These are phyloP conservation scores for Campoletis sonorensis DNA, from an alignment of 1,140 invertebrate genomes.

Conservation along the genomic window DNA sequence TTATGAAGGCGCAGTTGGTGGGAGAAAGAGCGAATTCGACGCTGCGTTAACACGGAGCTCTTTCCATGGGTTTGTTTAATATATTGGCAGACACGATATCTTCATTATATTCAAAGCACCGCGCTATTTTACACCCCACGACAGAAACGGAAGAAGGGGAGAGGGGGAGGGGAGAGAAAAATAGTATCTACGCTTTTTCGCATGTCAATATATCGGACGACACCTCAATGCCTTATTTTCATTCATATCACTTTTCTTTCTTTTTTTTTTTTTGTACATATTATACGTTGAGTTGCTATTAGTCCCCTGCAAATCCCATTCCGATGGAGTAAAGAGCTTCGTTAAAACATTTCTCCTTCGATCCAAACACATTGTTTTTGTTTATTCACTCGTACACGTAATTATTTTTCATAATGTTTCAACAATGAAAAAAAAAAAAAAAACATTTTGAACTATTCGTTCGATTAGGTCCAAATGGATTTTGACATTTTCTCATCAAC, in stretches of 20 bases:
- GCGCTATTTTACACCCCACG: not conserved
- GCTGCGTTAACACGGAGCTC: not conserved
- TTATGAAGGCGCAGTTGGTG: too few relatives aligned
- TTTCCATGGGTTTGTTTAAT: constrained; percentile 1
- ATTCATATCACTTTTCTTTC: not conserved
- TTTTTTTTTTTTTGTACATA: not conserved
- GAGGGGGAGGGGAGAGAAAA: not conserved
- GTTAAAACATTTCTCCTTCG: too few relatives aligned
- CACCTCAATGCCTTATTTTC: not conserved
- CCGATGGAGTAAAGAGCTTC: not conserved
- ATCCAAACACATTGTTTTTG: too few relatives aligned
- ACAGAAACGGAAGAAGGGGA: not conserved
- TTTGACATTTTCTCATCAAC: too few relatives aligned
- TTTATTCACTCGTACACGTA: too few relatives aligned
- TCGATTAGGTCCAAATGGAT: too few relatives aligned
- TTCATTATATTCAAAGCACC: constrained; percentile 7
- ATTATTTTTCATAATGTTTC: too few relatives aligned
- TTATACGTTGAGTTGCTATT: not conserved
- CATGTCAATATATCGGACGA: constrained; percentile 3
- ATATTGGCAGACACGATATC: constrained; percentile 15
- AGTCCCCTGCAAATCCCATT: not conserved
- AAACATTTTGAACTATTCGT: too few relatives aligned
- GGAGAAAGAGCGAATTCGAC: too few relatives aligned
- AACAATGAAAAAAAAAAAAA: too few relatives aligned
- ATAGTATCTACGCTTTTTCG: not conserved